phyloP scores from a whole-genome alignment of 2,113 vertebrate species.

The Hydrolagus affinis region DNA sequence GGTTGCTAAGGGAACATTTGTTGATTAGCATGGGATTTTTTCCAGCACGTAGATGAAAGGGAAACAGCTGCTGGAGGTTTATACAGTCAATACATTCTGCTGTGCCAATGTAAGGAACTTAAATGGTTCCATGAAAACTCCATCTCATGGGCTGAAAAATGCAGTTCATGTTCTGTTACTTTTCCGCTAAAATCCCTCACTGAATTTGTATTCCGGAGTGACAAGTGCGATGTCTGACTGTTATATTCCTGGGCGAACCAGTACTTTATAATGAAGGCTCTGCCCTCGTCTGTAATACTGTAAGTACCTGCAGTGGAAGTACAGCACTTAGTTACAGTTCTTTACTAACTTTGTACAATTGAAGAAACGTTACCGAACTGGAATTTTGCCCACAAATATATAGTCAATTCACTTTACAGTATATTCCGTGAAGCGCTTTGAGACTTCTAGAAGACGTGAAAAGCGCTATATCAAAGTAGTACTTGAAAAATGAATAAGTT shows the following conservation, averaged over 20 bases:
- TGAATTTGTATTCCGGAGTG: background rate
- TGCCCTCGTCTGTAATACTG: too few relatives aligned
- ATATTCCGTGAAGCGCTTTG: too few relatives aligned
- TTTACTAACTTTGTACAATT: too few relatives aligned
- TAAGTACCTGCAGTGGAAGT: too few relatives aligned
- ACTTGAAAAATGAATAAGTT: too few relatives aligned
- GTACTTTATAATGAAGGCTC: background rate
- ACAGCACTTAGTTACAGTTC: too few relatives aligned
- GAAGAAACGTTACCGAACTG: too few relatives aligned
- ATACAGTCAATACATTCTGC: background rate
- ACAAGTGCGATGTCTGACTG: background rate
- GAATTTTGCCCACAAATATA: too few relatives aligned
- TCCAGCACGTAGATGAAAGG: background rate
- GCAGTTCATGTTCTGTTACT: background rate
- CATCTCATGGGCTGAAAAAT: background rate
- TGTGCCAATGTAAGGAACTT: background rate
- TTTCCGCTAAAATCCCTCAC: background rate
- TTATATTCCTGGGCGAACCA: background rate
- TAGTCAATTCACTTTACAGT: too few relatives aligned
- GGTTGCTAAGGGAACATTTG: constrained; percentile 21
- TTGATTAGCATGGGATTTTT: constrained; percentile 8
- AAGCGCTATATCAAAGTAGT: too few relatives aligned
- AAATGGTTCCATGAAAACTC: background rate
- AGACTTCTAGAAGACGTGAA: too few relatives aligned
- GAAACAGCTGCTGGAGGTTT: background rate